Base-by-base conservation (phyloP, 2,113 vertebrate genomes). In the Suncus etruscus region DNA sequence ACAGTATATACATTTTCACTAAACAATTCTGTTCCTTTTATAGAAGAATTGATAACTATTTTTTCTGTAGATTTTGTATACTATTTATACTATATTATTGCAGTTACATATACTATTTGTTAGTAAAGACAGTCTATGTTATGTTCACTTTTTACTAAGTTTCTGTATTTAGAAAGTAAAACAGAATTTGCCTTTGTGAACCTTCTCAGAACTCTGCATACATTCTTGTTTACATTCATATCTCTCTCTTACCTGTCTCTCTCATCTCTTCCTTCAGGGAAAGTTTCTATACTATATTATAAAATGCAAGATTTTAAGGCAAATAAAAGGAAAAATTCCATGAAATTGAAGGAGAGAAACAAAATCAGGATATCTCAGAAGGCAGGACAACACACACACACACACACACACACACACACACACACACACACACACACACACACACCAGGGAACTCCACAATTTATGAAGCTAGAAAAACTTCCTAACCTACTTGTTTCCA, bases 91-190 rank as follows among this genome's bases (percentile, higher is more conserved):
- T 39, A 39, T 39, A 5, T 39, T 39, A 39, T 5, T 39, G 39
- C 39, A 39, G 39, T 39, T 3, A 70, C 68, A 77, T 8, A 70
- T 8, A 82, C 68, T 18, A 70, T 74, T 83, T 75, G 39, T 45
- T 90, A 91, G 24, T 63, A 88, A 77, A 79, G 16, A 79, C 5
- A 87, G 50, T 87, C 70, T 95, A 51, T 25, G 24, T 69, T 86
- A 70, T 86, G 39, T 75, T 79, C 81, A 83, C n/a, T 79, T 74
- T 74, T 83, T 65, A 73, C 20, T 84, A 27, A 47, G 29, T 6
- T 50, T 77, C 18, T 91, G 15, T 73, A 22, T 27, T 63, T 78
- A 93, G 20, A 77, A 65, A 87, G 29, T 50, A 95, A 91, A 20
- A 20, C 25, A 79, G 11, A 84, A 73, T 76, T n/a, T 68, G 50